Evolutionary conservation across 2,113 vertebrate genomes (phyloP).

Genomic region (Mormyrus iriodes): DNA sequence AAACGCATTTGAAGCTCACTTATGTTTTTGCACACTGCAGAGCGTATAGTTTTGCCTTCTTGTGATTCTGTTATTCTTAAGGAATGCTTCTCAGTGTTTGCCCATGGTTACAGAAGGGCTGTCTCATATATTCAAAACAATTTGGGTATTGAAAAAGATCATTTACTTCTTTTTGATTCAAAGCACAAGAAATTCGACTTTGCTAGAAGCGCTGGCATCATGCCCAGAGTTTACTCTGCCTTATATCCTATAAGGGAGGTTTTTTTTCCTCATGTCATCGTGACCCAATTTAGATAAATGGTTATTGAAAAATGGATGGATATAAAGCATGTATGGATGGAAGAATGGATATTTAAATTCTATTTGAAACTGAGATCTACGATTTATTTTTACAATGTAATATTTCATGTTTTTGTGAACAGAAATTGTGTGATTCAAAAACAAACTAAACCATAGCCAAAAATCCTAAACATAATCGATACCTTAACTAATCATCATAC

Average conservation of each 20-base stretch:
- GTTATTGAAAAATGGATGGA: neutral
- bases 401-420: neutral
- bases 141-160: neutral
- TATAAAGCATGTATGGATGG: neutral
- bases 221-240: neutral
- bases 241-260: neutral
- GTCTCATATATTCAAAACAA: neutral
- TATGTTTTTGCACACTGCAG: neutral
- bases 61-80: neutral
- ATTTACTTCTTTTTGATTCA: neutral
- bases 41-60: neutral
- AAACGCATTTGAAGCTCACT: neutral
- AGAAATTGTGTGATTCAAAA: conserved; percentile 1
- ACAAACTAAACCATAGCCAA: neutral
- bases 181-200: neutral
- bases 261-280: neutral
- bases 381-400: neutral
- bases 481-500: neutral
- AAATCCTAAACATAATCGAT: neutral
- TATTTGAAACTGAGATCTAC: neutral
- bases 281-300: neutral
- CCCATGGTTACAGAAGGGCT: neutral
- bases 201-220: neutral
- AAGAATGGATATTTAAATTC: neutral
- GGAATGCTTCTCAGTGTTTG: neutral